Conservation (phyloP, 2,888 invertebrate species). For the Nomada fucata region DNA sequence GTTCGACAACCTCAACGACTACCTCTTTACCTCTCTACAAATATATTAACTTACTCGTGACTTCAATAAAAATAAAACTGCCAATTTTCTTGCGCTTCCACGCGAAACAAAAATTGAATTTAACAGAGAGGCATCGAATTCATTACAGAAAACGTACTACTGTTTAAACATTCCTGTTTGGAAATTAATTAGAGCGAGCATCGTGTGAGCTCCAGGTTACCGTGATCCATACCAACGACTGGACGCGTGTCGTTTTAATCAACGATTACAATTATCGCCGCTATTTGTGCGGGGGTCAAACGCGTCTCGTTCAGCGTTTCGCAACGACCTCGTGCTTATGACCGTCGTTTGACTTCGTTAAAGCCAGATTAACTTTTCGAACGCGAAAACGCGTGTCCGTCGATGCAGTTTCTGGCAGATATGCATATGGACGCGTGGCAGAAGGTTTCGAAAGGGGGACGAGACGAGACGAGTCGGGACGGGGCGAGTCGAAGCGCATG, state of each 20-base stretch:
- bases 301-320: background rate
- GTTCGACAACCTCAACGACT: background rate
- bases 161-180: too few species aligned
- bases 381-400: background rate
- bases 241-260: background rate
- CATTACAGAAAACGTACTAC: too few species aligned
- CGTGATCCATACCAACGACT: background rate
- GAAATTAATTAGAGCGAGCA: background rate
- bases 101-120: too few species aligned
- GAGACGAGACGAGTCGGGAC: background rate
- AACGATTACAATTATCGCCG: background rate
- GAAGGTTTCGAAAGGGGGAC: background rate
- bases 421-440: background rate
- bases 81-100: too few species aligned
- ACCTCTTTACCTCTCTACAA: background rate
- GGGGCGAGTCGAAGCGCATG: slow-evolving; percentile 38
- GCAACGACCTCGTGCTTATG: background rate
- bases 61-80: too few species aligned
- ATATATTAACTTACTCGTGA: too few species aligned
- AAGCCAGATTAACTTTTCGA: background rate
- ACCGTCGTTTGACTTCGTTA: too few species aligned
- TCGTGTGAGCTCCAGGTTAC: background rate
- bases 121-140: too few species aligned
- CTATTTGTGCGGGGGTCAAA: background rate
- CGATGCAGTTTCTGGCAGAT: background rate